Evolutionary conservation across 1,140 invertebrate genomes (phyloP), one percentile per base, ranked within the genome.

Genomic region (Drosophila dunni): DNA sequence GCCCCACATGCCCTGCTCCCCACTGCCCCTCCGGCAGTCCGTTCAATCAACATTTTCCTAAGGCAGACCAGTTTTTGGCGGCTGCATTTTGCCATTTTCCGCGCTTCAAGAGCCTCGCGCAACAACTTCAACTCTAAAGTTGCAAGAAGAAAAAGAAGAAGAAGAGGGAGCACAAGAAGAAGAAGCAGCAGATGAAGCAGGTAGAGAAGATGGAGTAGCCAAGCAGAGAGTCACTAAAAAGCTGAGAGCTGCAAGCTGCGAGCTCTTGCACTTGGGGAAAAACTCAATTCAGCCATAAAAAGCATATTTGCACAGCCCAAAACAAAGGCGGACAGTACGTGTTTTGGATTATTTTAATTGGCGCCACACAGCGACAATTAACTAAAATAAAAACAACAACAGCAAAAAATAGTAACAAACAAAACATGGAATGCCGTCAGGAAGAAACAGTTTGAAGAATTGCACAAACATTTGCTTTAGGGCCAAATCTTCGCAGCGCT

Each of bases 21-120:
- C 38, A 13, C 29, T 4, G 10, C 34, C 17, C 17, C 63, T 44
- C 38, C 38, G 11, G 46, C 46, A 6, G 51, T 51, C 36, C 17
- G 34, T 36, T 56, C 68, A 63, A 62, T 36, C 73, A 69, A 81
- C 68, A 89, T 84, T 86, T 86, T 79, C 82, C 82, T 79, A 50
- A 44, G 71, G 65, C 69, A 77, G 74, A 88, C 84, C 84, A 89
- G 84, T 89, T 88, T 88, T 88, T 78, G 84, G 84, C 77, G 84
- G 74, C 74, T 77, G 74, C 69, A 76, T 76, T 81, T 88, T 88
- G 80, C 83, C 83, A 89, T 88, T 88, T 88, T 88, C 85, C 83
- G 84, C 78, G 77, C 78, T 86, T 78, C 70, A 86, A 71, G 60
- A 74, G 72, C 65, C 66, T 54, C 48, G 57, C 48, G 57, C 46